phyloP scores from a whole-genome alignment of 2,797 vertebrate genomes.

The Periparus ater region DNA sequence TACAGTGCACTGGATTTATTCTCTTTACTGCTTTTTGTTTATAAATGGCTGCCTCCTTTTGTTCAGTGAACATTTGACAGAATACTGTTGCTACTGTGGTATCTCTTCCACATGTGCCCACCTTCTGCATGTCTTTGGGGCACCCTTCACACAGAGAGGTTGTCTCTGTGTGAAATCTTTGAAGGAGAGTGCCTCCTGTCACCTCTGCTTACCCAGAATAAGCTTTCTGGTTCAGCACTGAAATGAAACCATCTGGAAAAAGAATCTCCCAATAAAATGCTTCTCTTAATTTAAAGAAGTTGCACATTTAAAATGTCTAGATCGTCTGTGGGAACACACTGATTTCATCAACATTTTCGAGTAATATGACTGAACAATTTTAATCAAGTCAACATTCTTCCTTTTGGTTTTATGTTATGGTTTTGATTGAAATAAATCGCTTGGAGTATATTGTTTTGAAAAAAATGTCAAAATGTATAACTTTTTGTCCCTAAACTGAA shows the following conservation, averaged over 20 bases:
- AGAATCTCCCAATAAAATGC: slow-evolving; percentile 29
- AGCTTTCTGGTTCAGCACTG: background rate
- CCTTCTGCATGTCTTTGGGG: background rate
- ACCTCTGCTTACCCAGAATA: background rate
- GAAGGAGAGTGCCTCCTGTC: background rate
- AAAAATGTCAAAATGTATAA: slow-evolving; percentile 31
- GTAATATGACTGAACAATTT: background rate
- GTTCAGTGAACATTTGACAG: background rate
- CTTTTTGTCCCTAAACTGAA: background rate
- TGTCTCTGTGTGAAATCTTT: background rate
- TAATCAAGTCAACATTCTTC: slow-evolving; percentile 55
- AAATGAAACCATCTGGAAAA: slow-evolving; percentile 46
- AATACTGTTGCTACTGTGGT: background rate
- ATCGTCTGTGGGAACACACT: slow-evolving; percentile 37
- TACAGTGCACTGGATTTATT: background rate
- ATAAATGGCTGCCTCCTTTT: background rate
- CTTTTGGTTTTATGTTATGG: slow-evolving; percentile 15
- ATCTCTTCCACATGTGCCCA: background rate
- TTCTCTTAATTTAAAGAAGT: slow-evolving; percentile 44
- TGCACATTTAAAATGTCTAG: background rate
- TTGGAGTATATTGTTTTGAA: slow-evolving; percentile 9
- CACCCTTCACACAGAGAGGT: background rate
- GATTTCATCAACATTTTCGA: slow-evolving; percentile 53
- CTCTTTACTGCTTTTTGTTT: background rate
- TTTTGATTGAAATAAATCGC: slow-evolving; percentile 45